Base-by-base conservation (phyloP, 1,140 invertebrate genomes). In the Vollenhovia emeryi region DNA sequence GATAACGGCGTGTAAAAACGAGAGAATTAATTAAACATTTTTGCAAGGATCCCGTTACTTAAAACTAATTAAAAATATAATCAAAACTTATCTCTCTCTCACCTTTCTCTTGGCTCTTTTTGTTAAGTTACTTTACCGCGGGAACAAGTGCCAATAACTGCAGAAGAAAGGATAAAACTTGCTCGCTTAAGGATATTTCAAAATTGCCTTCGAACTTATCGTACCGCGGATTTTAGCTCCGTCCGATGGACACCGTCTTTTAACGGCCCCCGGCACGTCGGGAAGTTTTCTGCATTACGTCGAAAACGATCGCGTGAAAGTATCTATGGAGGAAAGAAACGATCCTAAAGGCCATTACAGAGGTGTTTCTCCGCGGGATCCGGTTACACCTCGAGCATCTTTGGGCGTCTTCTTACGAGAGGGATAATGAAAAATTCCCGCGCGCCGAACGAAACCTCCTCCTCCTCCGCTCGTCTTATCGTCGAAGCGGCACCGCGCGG, bases 391-490 rank as follows among this genome's bases (percentile, higher is more conserved):
- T 69, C 40, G 15, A 55, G 15, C 30, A 33, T 24, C 60, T 40
- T 40, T n/a, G 36, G 36, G 74, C 78, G 11, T 45, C 52, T 57
- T 18, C 8, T 57, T 57, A 71, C 50, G n/a, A n/a, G 50, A 5
- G 27, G 21, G 36, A 68, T 73, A 73, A 82, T 82, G 66, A 57
- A 82, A 82, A 73, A 82, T 82, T 82, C 27, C 24, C 66, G 18
- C 18, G 50, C 48, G 48, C 78, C 27, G 33, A 66, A 55, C 40
- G 50, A 82, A 71, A 71, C 52, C 60, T 79, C 45, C 52, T n/a
- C n/a, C n/a, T n/a, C n/a, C n/a, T n/a, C 68, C 27, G 11, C 33
- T n/a, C 59, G 60, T 30, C 60, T 40, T 79, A 68, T 79, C 48
- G 33, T 3, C 60, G 43, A 24, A 79, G 36, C 24, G 5, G 66